Evolutionary conservation across 2,113 vertebrate species (phyloP).

Genomic region (Hippocampus zosterae): DNA sequence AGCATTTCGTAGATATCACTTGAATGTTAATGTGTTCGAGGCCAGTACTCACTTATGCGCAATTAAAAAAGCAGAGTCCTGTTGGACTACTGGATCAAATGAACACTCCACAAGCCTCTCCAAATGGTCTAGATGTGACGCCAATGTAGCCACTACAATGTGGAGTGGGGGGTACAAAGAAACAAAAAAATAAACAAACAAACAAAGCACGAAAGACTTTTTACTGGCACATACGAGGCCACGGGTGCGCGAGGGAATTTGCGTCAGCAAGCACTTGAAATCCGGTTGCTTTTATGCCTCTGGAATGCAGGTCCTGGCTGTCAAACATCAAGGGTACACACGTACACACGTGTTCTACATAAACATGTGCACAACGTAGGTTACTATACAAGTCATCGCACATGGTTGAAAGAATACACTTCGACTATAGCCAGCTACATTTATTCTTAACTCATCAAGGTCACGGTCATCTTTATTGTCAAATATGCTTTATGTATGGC

Average conservation of each 20-base stretch:
- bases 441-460: no score
- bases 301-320: conserved; percentile 23
- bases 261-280: conserved; percentile 45
- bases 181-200: conserved; percentile 45
- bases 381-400: background rate
- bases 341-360: conserved; percentile 1
- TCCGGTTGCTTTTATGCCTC: conserved; percentile 23
- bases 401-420: background rate
- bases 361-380: conserved; percentile 2
- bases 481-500: no score
- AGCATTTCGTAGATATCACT: conserved; percentile 40
- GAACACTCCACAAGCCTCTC: conserved; percentile 58
- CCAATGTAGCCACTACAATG: conserved; percentile 46
- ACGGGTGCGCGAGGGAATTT: conserved; percentile 43
- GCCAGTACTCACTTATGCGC: conserved; percentile 40
- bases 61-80: conserved; percentile 49
- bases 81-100: conserved; percentile 60
- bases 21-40: conserved; percentile 46
- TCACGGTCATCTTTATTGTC: no score
- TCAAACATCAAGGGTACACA: conserved; percentile 5
- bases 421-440: background rate
- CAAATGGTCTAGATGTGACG: conserved; percentile 50
- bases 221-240: conserved; percentile 24
- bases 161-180: conserved; percentile 40
- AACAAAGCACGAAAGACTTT: conserved; percentile 47